A percentile compares a stretch with the other conserved stretches of the same genome.
Conservation (phyloP, 2,888 invertebrate genomes). For the Adineta ricciae region DNA sequence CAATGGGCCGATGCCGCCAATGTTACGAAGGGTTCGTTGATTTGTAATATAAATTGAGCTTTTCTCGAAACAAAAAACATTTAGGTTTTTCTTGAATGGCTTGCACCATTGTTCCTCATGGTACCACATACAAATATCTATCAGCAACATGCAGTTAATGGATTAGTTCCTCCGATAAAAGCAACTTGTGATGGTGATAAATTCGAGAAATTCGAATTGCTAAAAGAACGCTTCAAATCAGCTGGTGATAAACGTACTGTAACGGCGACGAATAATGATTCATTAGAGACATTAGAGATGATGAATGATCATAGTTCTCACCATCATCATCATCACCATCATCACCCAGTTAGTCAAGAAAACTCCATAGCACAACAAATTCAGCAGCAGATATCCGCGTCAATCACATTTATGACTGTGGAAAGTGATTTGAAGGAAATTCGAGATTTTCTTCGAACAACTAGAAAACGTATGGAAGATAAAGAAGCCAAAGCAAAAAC, state of each 20-base stretch:
- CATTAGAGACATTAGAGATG: not conserved
- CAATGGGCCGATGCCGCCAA: slow-evolving; percentile 36
- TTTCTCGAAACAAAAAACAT: not conserved
- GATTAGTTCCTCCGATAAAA: not conserved
- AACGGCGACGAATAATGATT: not conserved
- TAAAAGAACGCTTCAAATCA: slow-evolving; percentile 33
- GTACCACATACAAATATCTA: slow-evolving; percentile 20
- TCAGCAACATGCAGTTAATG: slow-evolving; percentile 16
- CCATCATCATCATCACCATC: not conserved
- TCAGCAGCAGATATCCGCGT: not conserved
- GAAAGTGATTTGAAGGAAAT: slow-evolving; percentile 34
- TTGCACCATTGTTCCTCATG: slow-evolving; percentile 32
- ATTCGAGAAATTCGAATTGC: slow-evolving; percentile 33
- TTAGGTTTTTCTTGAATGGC: slow-evolving; percentile 31
- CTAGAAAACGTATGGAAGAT: slow-evolving; percentile 32
- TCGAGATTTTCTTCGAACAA: slow-evolving; percentile 31
- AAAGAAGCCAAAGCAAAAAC: slow-evolving; percentile 30
- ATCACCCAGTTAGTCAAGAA: not conserved
- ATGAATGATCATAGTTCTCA: not conserved
- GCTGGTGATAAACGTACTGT: slow-evolving; percentile 24
- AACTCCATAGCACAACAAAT: not conserved
- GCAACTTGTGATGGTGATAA: slow-evolving; percentile 27
- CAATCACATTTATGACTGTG: slow-evolving; percentile 19
- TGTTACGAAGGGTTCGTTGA: slow-evolving; percentile 23
- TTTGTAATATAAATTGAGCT: no score